phyloP scores from a whole-genome alignment of 2,797 vertebrate genomes.

The Gymnoscopelus microlampas region DNA sequence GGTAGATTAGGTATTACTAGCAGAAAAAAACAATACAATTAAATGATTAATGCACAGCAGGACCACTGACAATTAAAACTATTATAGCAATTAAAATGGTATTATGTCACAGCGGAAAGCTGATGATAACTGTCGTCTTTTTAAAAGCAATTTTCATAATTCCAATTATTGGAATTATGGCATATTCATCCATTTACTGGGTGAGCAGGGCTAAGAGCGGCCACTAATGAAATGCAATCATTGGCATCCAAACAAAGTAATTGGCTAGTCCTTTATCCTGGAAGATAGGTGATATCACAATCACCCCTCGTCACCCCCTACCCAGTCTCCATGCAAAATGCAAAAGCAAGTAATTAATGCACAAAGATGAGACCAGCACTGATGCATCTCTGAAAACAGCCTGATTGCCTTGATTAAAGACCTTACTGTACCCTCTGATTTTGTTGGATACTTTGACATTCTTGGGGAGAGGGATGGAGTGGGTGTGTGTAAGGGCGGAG shows the following conservation, averaged over 20 bases:
- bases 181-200: conserved; percentile 99
- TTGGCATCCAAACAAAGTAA: conserved; percentile 99
- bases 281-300: conserved; percentile 98
- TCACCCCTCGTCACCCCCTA: conserved; percentile 89
- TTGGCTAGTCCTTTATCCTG: conserved; percentile 97
- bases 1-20: conserved; percentile 77
- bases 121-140: conserved; percentile 98
- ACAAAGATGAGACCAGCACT: conserved; percentile 93
- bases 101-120: conserved; percentile 98
- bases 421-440: conserved; percentile 94
- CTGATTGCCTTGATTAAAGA: conserved; percentile 99
- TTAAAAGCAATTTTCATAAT: conserved; percentile 99
- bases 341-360: conserved; percentile 99
- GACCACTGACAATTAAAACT: conserved; percentile 97
- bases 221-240: conserved; percentile 99
- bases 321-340: conserved; percentile 94
- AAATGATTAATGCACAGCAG: conserved; percentile 99
- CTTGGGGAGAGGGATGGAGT: conserved; percentile 41
- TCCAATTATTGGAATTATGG: conserved; percentile 99
- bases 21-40: conserved; percentile 99
- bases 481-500: conserved; percentile 23
- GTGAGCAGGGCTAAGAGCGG: conserved; percentile 99
- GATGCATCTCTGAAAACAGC: conserved; percentile 98
- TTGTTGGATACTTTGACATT: conserved; percentile 87
- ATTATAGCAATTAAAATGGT: conserved; percentile 99